phyloP scores from a whole-genome alignment of 2,113 vertebrate genomes.

The Chamaea fasciata region DNA sequence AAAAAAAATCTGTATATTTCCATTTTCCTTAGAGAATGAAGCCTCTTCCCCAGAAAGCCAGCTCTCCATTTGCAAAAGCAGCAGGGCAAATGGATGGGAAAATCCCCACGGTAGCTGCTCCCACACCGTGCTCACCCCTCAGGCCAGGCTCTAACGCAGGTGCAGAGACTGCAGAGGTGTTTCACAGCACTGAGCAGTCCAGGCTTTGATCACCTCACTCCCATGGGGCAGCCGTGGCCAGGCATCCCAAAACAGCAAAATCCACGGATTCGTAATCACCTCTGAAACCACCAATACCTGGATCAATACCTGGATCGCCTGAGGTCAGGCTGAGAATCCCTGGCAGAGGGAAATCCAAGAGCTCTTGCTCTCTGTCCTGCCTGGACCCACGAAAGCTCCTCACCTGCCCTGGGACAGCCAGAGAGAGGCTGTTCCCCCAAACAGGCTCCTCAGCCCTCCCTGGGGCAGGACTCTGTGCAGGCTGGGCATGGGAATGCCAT shows the following conservation, averaged over 20 bases:
- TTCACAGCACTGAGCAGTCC: neutral
- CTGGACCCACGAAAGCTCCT: neutral
- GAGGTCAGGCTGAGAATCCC: neutral
- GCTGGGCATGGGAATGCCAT: neutral
- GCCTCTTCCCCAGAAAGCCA: constrained; percentile 3
- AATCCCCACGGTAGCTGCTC: neutral
- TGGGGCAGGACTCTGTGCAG: neutral
- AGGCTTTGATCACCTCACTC: neutral
- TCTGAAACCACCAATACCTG: neutral
- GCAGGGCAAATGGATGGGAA: neutral
- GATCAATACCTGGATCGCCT: neutral
- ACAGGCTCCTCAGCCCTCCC: neutral
- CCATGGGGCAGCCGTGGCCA: neutral
- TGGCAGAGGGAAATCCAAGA: neutral
- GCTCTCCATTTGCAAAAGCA: neutral
- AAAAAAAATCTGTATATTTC: constrained; percentile 46
- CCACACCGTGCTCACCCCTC: neutral
- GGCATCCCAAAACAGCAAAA: neutral
- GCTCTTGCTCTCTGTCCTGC: neutral
- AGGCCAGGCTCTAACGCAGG: neutral
- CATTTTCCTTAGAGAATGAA: constrained; percentile 34
- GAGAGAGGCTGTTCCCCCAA: neutral
- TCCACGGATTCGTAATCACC: neutral
- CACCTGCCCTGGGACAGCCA: neutral
- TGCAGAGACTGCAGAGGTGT: rapidly evolving